Percentiles rank a stretch among this genome's conserved stretches.
Conservation (phyloP, 2,888 invertebrate species). For the Ophion slaviceki region DNA sequence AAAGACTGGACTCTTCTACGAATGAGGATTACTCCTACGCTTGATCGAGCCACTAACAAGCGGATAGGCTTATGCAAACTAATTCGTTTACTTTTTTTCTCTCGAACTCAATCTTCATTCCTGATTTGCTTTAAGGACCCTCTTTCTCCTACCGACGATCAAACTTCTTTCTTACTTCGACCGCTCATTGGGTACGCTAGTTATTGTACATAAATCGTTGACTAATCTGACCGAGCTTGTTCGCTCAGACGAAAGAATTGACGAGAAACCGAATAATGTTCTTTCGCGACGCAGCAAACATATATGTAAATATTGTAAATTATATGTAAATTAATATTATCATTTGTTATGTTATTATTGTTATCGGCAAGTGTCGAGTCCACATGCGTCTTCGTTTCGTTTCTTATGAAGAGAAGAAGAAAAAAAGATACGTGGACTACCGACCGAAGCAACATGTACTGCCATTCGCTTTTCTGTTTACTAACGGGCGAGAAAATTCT, state of each 20-base stretch:
- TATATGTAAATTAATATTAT: neutral
- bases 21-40: slow-evolving; percentile 50
- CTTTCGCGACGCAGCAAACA: neutral
- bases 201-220: slow-evolving; percentile 5
- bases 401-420: neutral
- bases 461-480: slow-evolving; percentile 37
- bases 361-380: neutral
- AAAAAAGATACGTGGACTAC: slow-evolving; percentile 1
- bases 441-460: slow-evolving; percentile 40
- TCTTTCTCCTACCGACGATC: slow-evolving; percentile 11
- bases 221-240: neutral
- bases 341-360: neutral
- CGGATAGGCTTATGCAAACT: slow-evolving; percentile 27
- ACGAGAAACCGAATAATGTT: neutral
- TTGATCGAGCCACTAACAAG: slow-evolving; percentile 51
- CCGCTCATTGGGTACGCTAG: neutral
- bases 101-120: slow-evolving; percentile 9
- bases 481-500: slow-evolving; percentile 1
- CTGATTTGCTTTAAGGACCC: slow-evolving; percentile 28
- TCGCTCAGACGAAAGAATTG: neutral
- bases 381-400: neutral
- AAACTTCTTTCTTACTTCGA: neutral
- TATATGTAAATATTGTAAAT: neutral
- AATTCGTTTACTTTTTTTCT: slow-evolving; percentile 6
- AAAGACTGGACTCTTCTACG: slow-evolving; percentile 41